A percentile compares a stretch with the other conserved stretches of the same genome.
Evolutionary conservation across 2,888 invertebrate species (phyloP).

Genomic region (Lampropteryx suffumata): DNA sequence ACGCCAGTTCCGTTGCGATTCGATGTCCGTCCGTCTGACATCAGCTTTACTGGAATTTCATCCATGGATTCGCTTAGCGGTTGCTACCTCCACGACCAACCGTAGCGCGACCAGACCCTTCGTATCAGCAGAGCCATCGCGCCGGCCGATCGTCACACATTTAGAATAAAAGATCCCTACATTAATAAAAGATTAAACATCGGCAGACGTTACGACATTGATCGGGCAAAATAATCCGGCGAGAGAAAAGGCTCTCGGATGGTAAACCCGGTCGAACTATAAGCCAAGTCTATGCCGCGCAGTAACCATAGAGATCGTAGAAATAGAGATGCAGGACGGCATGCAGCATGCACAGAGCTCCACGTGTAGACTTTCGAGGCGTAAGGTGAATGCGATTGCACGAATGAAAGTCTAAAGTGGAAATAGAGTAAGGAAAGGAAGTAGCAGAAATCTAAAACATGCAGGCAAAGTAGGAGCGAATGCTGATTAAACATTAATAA

Average conservation of each 20-base stretch:
- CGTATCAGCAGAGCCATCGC: conserved; percentile 64
- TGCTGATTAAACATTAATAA: conserved; percentile 42
- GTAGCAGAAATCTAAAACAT: conserved; percentile 64
- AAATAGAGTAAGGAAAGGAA: conserved; percentile 57
- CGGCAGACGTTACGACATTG: conserved; percentile 70
- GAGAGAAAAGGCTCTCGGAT: conserved; percentile 60
- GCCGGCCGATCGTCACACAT: conserved; percentile 64
- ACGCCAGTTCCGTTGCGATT: conserved; percentile 72
- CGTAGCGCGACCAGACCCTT: conserved; percentile 67
- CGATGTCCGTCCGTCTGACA: conserved; percentile 74
- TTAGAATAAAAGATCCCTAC: conserved; percentile 60
- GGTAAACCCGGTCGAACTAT: conserved; percentile 72
- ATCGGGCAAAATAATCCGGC: conserved; percentile 67
- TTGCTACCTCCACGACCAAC: conserved; percentile 65
- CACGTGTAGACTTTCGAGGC: conserved; percentile 59
- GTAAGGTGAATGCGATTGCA: conserved; percentile 36
- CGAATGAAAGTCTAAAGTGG: conserved; percentile 58
- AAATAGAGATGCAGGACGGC: conserved; percentile 76
- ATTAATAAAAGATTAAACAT: conserved; percentile 69
- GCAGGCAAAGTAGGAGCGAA: conserved; percentile 80
- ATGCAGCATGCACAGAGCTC: conserved; percentile 72
- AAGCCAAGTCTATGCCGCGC: conserved; percentile 82
- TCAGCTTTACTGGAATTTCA: conserved; percentile 82
- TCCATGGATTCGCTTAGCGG: conserved; percentile 80
- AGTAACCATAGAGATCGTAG: conserved; percentile 84